Evolutionary conservation across 64 coral and sea anemone genomes (phyloP), one percentile per base, ranked within the genome.

Genomic region (Montipora capricornis): DNA sequence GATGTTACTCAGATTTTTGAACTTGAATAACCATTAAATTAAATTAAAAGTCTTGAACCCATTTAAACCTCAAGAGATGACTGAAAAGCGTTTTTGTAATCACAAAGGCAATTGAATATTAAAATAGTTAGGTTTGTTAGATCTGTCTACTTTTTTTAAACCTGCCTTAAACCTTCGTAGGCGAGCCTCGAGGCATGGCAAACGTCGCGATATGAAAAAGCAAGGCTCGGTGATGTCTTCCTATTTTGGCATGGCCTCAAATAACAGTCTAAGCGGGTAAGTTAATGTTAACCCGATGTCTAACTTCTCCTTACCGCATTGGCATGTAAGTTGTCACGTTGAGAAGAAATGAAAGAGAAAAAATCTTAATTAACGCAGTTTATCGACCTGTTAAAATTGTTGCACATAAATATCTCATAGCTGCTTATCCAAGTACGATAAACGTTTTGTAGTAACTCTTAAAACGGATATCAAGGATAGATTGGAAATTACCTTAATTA

Each of bases 171-270:
- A 86, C 66, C 14, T 24, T 4, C 17, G 45, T 24, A 15, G 8
- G 5, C 82, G 64, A 70, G 4, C 80, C 59, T 49, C 17, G 20
- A 70, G 82, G 46, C 62, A 64, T 49, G 48, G 62, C 68, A 86
- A 86, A 71, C 82, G 82, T 44, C 82, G 66, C 20, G 82, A 86
- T 45, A 86, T 86, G 62, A 86, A 86, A 64, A 86, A 86, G 22
- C 82, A 86, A 50, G 82, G 82, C 45, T 86, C 82, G 2, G 82
- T 86, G 7, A 70, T 86, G 82, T 71, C 67, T 22, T 86, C 82
- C 9, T 86, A 86, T 86, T 86, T 86, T 78, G 76, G 76, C 61
- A 11, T 57, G 53, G 61, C 3, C 60, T 71, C 82, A 86, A 86
- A 86, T 7, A 70, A 37, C 16, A 71, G 45, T 49, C 44, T 50